A percentile compares a stretch with the other conserved stretches of the same genome.
Conservation (phyloP, 2,888 invertebrate species). For the Parnassius orleans region DNA sequence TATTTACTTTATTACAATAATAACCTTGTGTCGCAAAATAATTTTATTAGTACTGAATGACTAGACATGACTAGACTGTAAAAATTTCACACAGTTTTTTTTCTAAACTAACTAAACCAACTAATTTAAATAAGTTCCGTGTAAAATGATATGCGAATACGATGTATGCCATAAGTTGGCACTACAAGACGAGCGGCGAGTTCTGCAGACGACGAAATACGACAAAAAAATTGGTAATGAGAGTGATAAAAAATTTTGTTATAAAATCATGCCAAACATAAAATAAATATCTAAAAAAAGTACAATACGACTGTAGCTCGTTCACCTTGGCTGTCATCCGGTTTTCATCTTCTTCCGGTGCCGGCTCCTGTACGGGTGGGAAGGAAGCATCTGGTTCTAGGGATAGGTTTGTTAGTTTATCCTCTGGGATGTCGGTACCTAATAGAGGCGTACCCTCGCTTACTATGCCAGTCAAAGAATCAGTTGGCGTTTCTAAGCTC, state of each 20-base stretch:
- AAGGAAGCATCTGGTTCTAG: constrained; percentile 66
- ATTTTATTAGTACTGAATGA: constrained; percentile 38
- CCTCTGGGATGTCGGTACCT: constrained; percentile 61
- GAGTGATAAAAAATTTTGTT: constrained; percentile 74
- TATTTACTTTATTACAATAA: constrained; percentile 66
- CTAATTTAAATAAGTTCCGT: constrained; percentile 41
- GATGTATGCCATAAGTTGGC: constrained; percentile 65
- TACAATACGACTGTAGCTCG: constrained; percentile 77
- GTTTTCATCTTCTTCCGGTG: constrained; percentile 46
- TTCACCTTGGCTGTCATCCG: constrained; percentile 74
- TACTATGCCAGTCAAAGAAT: constrained; percentile 42
- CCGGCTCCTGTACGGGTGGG: constrained; percentile 69
- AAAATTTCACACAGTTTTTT: constrained; percentile 44
- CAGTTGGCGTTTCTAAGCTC: constrained; percentile 77
- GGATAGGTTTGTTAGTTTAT: constrained; percentile 75
- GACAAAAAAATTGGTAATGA: constrained; percentile 66
- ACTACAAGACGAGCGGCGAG: constrained; percentile 76
- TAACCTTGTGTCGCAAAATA: constrained; percentile 38
- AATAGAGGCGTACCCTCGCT: constrained; percentile 42
- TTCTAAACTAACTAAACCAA: constrained; percentile 43
- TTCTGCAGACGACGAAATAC: constrained; percentile 61
- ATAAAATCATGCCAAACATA: constrained; percentile 79
- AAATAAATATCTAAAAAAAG: constrained; percentile 71
- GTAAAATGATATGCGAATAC: constrained; percentile 42
- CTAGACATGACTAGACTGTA: constrained; percentile 72